Evolutionary conservation across 2,888 invertebrate species (phyloP).

Genomic region (Callimorpha dominula): DNA sequence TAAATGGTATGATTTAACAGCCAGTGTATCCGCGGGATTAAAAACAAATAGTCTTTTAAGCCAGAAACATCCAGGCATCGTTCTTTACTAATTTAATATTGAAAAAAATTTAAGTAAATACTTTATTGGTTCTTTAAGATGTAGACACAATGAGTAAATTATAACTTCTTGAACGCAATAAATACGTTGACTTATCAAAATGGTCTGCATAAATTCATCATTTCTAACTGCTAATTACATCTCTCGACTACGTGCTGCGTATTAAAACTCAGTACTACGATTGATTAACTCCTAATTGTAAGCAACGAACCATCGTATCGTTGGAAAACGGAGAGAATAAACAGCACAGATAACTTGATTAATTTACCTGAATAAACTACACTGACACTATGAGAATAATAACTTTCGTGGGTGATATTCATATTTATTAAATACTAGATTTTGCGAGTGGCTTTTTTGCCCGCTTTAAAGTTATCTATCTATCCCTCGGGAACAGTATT

Average conservation of each 20-base stretch:
- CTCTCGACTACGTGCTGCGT: background rate
- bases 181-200: background rate
- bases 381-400: background rate
- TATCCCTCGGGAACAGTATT: too few relatives aligned
- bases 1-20: too few relatives aligned
- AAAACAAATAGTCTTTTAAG: too few relatives aligned
- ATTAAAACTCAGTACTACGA: slow-evolving; percentile 3
- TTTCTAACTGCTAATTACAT: slow-evolving; percentile 7
- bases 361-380: background rate
- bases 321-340: background rate
- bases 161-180: background rate
- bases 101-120: too few relatives aligned
- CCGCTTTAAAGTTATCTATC: too few relatives aligned
- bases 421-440: background rate
- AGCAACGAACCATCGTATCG: slow-evolving; percentile 1
- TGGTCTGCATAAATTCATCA: slow-evolving; percentile 5
- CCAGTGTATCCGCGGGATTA: too few relatives aligned
- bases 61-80: too few relatives aligned
- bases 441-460: too few relatives aligned
- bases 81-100: too few relatives aligned
- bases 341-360: background rate
- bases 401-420: too few relatives aligned
- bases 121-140: too few relatives aligned
- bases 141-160: too few relatives aligned
- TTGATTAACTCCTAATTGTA: slow-evolving; percentile 13